A percentile compares a stretch with the other conserved stretches of the same genome.
Conservation (phyloP, 2,113 vertebrate species). For the Hemibagrus wyckioides region DNA sequence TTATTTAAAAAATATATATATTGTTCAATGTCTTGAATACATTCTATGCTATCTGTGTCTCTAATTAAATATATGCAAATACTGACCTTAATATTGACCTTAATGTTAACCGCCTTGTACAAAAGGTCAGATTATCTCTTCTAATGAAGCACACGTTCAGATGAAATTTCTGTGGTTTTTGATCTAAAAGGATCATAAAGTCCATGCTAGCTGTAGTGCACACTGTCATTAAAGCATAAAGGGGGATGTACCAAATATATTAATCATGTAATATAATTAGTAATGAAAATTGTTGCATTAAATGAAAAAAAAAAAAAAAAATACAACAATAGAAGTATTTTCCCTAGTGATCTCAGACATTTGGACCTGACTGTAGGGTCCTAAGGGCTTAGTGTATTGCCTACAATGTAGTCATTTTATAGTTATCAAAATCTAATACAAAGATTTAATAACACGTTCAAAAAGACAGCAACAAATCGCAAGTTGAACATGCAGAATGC, state of each 20-base stretch:
- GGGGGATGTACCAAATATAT: neutral
- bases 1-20: too few relatives aligned
- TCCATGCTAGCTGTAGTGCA: neutral
- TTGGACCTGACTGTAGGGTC: neutral
- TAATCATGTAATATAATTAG: neutral
- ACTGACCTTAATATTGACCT: neutral
- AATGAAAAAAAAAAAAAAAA: neutral
- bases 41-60: neutral
- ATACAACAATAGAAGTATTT: neutral
- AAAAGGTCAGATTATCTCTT: neutral
- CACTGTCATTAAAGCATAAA: neutral
- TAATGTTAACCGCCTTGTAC: neutral
- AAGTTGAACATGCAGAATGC: neutral
- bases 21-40: neutral
- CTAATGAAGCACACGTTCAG: neutral
- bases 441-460: neutral
- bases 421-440: neutral
- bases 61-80: neutral
- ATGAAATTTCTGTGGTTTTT: neutral
- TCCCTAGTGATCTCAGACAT: neutral
- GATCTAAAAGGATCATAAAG: neutral
- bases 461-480: neutral
- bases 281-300: neutral
- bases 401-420: neutral
- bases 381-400: neutral